Evolutionary conservation across 2,888 invertebrate genomes (phyloP).

Genomic region (Drosophila ustulata): DNA sequence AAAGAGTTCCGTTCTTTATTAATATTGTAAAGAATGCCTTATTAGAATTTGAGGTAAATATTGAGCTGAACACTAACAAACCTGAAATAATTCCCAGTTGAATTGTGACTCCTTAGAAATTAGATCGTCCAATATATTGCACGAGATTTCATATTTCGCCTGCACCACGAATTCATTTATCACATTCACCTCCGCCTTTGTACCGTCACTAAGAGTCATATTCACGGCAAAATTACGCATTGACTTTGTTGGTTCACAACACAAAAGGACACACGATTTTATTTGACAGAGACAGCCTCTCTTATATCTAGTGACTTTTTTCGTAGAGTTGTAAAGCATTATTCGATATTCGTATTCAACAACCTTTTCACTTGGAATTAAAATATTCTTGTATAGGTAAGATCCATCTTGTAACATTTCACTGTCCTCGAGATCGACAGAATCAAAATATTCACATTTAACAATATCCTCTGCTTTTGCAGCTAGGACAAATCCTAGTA

Average conservation of each 20-base stretch:
- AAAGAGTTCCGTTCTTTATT: constrained; percentile 17
- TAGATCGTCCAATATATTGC: constrained; percentile 15
- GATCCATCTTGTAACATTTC: constrained; percentile 46
- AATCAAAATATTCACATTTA: constrained; percentile 50
- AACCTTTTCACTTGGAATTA: constrained; percentile 48
- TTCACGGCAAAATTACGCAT: neutral
- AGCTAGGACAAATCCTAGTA: too few species aligned
- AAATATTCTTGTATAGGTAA: constrained; percentile 52
- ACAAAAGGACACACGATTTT: constrained; percentile 76
- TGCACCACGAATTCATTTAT: constrained; percentile 9
- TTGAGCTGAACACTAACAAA: neutral
- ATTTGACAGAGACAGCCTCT: constrained; percentile 73
- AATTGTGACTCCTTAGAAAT: neutral
- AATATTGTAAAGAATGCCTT: neutral
- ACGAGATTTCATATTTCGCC: neutral
- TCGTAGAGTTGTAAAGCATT: fast-evolving
- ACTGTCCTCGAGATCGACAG: constrained; percentile 52
- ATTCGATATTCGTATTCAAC: constrained; percentile 39
- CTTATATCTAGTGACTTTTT: neutral
- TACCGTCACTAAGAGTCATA: constrained; percentile 14
- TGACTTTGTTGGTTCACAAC: constrained; percentile 46
- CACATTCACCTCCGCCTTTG: neutral
- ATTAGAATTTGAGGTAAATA: neutral
- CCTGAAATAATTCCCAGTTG: constrained; percentile 40
- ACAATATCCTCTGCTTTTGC: neutral